Conservation (phyloP, 2,797 vertebrate species). For the Falco berigora region DNA sequence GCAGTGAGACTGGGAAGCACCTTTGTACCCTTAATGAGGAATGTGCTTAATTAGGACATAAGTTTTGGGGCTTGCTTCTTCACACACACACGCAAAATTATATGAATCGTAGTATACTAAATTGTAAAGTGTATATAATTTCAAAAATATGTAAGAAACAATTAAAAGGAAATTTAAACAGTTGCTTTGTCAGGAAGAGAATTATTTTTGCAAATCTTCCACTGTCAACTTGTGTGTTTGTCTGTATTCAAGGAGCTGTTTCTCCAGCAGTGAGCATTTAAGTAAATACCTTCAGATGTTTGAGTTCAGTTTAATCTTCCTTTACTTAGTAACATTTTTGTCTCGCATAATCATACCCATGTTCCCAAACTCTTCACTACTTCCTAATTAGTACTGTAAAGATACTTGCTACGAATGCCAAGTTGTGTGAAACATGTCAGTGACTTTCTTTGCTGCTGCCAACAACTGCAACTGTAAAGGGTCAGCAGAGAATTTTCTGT, state of each 20-base stretch:
- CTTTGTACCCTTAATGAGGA: neutral
- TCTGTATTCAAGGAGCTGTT: neutral
- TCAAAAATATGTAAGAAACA: neutral
- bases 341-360: neutral
- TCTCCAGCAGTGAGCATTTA: neutral
- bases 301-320: neutral
- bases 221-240: neutral
- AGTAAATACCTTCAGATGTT: neutral
- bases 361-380: neutral
- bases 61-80: neutral
- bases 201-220: neutral
- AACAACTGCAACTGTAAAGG: neutral
- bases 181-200: neutral
- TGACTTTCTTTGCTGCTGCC: neutral
- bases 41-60: neutral
- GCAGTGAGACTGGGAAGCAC: neutral
- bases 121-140: neutral
- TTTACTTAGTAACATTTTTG: neutral
- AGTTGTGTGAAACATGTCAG: neutral
- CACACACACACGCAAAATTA: neutral
- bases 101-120: neutral
- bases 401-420: neutral
- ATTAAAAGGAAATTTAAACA: neutral
- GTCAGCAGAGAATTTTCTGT: neutral
- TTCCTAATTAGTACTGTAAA: neutral